These are phyloP conservation scores for Diachrysia chrysitis DNA, from an alignment of 2,888 invertebrate species.

Conservation along the genomic window DNA sequence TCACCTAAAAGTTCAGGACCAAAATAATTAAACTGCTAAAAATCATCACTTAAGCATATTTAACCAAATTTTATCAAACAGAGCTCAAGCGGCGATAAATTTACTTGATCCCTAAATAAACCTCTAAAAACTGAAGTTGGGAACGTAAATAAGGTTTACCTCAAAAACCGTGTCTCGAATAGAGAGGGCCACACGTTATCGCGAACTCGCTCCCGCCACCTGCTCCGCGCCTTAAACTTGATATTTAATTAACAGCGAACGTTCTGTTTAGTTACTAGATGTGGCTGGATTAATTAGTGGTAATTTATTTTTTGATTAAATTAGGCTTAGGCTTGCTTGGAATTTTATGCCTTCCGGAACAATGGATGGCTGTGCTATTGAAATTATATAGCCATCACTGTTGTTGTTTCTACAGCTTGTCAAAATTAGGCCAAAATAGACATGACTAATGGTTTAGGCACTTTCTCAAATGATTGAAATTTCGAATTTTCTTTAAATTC, in stretches of 20 bases:
- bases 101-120: constrained; percentile 43
- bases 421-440: too few species aligned
- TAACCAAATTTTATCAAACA: constrained; percentile 16
- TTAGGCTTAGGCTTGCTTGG: too few species aligned
- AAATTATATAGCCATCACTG: too few species aligned
- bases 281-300: constrained; percentile 34
- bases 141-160: constrained; percentile 80
- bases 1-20: too few species aligned
- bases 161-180: constrained; percentile 76
- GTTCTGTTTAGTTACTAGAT: constrained; percentile 62
- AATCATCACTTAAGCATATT: constrained; percentile 17
- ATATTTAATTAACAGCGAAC: constrained; percentile 80
- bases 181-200: constrained; percentile 79
- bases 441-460: too few species aligned
- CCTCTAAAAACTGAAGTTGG: constrained; percentile 55
- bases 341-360: too few species aligned
- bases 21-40: not conserved
- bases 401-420: too few species aligned
- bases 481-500: too few species aligned
- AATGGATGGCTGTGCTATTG: too few species aligned
- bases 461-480: too few species aligned
- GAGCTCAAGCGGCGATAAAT: constrained; percentile 41
- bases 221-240: constrained; percentile 77
- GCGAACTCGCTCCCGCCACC: constrained; percentile 72
- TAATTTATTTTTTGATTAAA: not conserved